Base-by-base conservation (phyloP, 1,140 invertebrate species). In the Maniola jurtina region DNA sequence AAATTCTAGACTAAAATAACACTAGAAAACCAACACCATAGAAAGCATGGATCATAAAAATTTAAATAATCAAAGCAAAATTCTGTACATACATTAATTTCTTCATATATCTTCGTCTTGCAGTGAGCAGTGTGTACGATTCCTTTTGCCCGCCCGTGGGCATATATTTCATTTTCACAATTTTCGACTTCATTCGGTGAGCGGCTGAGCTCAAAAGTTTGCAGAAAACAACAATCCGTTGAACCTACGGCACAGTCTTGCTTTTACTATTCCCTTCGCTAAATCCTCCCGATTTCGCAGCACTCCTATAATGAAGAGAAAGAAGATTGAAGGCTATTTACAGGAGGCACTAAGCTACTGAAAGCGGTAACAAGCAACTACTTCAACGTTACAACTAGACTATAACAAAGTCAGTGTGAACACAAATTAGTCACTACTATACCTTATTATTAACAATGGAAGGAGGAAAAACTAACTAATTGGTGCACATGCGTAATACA, bases 21-120 rank as follows among this genome's bases (percentile, higher is more conserved):
- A 7, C 33, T 25, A 10, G 52, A 9, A 14, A 8, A 56, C 54
- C 54, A 36, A 35, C 55, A 57, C 55, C 55, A 38, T 9, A 7
- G 35, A 16, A 34, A 64, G 9, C 10, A 45, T 13, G 13, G 0
- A 64, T 13, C 15, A 42, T 33, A 52, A 60, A 76, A 69, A 58
- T 64, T 33, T 55, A 62, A 77, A 72, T 64, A 66, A 68, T 56
- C 34, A 71, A 72, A 73, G 36, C 64, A 75, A 63, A 71, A 36
- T 36, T 61, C 14, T 57, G 68, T 90, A 91, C 89, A 75, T 91
- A 91, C 90, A 91, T 88, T 85, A 91, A 72, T 70, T 91, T 91
- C 89, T 91, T 91, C 89, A 91, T 91, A 84, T 91, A 91, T 89
- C 87, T 86, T 80, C 89, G 81, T 86, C 88, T 88, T 63, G 88